These are phyloP conservation scores for Agrilus biguttatus DNA, from an alignment of 2,888 invertebrate genomes.

Conservation along the genomic window DNA sequence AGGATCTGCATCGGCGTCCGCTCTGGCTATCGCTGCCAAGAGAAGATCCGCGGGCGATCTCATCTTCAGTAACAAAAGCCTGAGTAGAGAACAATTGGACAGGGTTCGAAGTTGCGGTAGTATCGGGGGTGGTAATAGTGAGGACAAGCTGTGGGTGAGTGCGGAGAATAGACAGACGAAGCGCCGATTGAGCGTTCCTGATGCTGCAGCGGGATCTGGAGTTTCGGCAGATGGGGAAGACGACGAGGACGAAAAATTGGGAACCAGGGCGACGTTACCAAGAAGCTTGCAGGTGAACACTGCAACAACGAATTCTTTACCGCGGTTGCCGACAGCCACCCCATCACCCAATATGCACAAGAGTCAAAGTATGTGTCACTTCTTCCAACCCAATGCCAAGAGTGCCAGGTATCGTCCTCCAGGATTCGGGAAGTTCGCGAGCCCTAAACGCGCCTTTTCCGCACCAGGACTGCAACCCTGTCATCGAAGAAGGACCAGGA, in stretches of 20 bases:
- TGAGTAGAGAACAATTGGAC: constrained; percentile 61
- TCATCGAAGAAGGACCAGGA: constrained; percentile 40
- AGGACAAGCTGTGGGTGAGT: constrained; percentile 30
- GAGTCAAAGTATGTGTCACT: constrained; percentile 47
- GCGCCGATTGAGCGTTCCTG: constrained; percentile 41
- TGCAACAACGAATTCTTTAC: constrained; percentile 60
- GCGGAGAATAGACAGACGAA: constrained; percentile 23
- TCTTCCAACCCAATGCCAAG: constrained; percentile 53
- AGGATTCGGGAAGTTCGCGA: constrained; percentile 49
- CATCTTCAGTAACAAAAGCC: constrained; percentile 62
- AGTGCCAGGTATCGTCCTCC: constrained; percentile 79
- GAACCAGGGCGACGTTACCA: constrained; percentile 45
- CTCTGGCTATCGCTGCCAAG: constrained; percentile 56
- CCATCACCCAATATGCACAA: constrained; percentile 39
- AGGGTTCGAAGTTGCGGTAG: constrained; percentile 69
- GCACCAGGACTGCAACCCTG: constrained; percentile 60
- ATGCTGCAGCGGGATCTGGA: constrained; percentile 35
- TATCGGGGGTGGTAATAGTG: constrained; percentile 57
- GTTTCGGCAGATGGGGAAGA: constrained; percentile 36
- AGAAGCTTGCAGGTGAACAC: constrained; percentile 44
- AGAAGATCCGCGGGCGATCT: constrained; percentile 73
- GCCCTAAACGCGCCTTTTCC: constrained; percentile 58
- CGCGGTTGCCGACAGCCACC: constrained; percentile 50
- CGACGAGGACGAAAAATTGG: constrained; percentile 40
- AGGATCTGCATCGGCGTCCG: constrained; percentile 46